Conservation (phyloP, 2,113 vertebrate genomes). For the Myotis lucifugus region DNA sequence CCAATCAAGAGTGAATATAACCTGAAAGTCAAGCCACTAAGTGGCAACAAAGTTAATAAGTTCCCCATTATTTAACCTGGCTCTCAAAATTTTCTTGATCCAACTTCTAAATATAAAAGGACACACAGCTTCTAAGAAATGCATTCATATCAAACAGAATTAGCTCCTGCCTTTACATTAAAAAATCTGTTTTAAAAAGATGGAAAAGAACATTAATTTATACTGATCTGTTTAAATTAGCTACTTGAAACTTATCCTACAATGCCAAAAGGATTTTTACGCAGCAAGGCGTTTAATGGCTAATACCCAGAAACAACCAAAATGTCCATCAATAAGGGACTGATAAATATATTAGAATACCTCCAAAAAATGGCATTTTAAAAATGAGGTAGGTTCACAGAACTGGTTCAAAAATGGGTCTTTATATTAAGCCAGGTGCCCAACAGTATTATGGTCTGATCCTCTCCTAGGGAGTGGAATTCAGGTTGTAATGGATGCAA, state of each 20-base stretch:
- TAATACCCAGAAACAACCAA: constrained; percentile 3
- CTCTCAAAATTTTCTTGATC: background rate
- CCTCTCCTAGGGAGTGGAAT: background rate
- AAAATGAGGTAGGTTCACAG: background rate
- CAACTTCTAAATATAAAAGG: background rate
- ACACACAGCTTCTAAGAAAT: background rate
- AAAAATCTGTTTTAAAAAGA: background rate
- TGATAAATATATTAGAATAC: background rate
- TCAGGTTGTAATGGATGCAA: background rate
- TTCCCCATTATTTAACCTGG: background rate
- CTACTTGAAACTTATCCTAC: background rate
- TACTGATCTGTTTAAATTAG: background rate
- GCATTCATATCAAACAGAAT: constrained; percentile 12
- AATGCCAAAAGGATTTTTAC: background rate
- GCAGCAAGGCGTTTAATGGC: background rate
- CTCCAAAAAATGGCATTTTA: background rate
- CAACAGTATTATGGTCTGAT: background rate
- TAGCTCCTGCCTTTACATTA: background rate
- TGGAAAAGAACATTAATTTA: background rate
- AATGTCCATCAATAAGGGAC: background rate
- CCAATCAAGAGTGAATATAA: background rate
- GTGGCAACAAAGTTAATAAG: constrained; percentile 20
- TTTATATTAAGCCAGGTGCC: background rate
- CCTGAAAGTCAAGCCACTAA: background rate
- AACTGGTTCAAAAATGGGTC: background rate